Conservation (phyloP, 2,797 vertebrate species). For the Gymnopithys bicolor region DNA sequence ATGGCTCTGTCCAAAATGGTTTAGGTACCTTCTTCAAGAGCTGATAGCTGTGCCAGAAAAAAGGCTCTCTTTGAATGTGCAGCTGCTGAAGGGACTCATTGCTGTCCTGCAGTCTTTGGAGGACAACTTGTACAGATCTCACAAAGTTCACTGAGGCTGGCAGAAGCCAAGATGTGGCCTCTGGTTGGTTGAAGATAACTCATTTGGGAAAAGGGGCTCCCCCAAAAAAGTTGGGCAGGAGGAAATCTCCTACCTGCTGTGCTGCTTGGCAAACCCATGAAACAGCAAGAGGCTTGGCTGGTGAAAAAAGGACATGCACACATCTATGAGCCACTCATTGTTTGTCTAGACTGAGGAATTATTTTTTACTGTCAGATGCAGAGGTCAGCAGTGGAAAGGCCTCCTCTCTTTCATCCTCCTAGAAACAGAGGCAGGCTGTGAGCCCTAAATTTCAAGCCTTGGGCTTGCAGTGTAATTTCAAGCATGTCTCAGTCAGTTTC, state of each 20-base stretch:
- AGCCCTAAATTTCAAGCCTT: conserved; percentile 4
- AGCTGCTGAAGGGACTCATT: not conserved
- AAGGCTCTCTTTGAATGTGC: not conserved
- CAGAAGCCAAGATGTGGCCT: not conserved
- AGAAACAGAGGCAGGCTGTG: not conserved
- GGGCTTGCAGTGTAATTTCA: not conserved
- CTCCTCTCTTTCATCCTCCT: not conserved
- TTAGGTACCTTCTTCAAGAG: not conserved
- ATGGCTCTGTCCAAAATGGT: not conserved
- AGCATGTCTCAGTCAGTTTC: not conserved
- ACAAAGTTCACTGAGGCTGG: not conserved
- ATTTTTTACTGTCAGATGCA: not conserved
- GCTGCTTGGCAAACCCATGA: not conserved
- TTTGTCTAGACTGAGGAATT: not conserved
- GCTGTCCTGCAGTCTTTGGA: not conserved
- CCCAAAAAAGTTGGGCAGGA: not conserved
- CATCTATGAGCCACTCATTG: not conserved
- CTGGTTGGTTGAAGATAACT: not conserved
- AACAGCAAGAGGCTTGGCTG: not conserved
- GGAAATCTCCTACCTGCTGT: not conserved
- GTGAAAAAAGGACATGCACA: not conserved
- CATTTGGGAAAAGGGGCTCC: not conserved
- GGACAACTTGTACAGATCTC: not conserved
- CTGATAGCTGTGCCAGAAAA: not conserved
- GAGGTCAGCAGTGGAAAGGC: conserved; percentile 8